Evolutionary conservation across 2,113 vertebrate genomes (phyloP).

Genomic region (Istiophorus platypterus): DNA sequence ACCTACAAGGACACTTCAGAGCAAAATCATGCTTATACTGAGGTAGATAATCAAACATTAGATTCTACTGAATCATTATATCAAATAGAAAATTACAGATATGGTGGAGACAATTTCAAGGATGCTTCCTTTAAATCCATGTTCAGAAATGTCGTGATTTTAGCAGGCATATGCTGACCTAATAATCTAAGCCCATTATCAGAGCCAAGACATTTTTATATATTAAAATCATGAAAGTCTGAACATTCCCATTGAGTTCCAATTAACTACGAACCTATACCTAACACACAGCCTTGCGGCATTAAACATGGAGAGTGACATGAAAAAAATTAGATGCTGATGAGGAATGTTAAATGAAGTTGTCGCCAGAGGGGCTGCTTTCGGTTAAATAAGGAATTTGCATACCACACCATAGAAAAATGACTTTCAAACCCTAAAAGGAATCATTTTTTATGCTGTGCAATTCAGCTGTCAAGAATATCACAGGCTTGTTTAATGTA

Average conservation of each 20-base stretch:
- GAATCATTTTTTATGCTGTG: neutral
- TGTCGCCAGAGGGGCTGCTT: neutral
- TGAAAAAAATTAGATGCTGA: neutral
- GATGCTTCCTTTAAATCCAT: neutral
- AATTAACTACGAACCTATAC: constrained; percentile 3
- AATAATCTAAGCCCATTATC: neutral
- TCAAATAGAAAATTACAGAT: neutral
- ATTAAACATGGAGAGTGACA: neutral
- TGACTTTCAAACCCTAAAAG: neutral
- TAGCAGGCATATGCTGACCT: neutral
- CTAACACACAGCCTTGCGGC: neutral
- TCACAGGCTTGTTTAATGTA: neutral
- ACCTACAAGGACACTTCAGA: neutral
- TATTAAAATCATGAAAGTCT: neutral
- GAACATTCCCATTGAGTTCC: neutral
- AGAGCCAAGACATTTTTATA: constrained; percentile 2
- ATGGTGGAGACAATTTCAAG: neutral
- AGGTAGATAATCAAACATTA: neutral
- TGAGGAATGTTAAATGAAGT: constrained; percentile 13
- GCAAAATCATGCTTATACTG: neutral
- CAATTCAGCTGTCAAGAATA: neutral
- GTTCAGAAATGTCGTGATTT: neutral
- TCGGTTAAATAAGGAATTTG: neutral
- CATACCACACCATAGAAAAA: neutral
- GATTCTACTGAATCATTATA: neutral